Evolutionary conservation across 1,140 invertebrate species (phyloP).

Genomic region (Drosophila micromelanica): DNA sequence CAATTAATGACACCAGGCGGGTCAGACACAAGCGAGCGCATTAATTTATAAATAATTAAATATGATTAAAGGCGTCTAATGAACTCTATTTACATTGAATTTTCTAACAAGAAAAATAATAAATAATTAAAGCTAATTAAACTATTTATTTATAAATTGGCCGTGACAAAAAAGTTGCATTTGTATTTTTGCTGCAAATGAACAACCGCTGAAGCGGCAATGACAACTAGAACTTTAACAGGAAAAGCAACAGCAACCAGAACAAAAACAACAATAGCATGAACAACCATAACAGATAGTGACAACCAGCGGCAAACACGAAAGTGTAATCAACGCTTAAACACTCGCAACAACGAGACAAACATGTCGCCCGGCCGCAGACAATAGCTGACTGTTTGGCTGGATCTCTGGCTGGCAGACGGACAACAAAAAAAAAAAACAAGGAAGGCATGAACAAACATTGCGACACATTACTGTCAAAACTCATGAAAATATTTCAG

Average conservation of each 20-base stretch:
- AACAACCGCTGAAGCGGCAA: slow-evolving; percentile 25
- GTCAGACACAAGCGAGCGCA: slow-evolving; percentile 13
- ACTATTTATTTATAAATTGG: too few species aligned
- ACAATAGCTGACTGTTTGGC: slow-evolving; percentile 35
- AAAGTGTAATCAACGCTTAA: slow-evolving; percentile 82
- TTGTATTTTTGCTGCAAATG: slow-evolving; percentile 1
- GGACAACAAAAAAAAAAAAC: slow-evolving; percentile 58
- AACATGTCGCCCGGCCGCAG: slow-evolving; percentile 53
- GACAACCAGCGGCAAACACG: slow-evolving; percentile 75
- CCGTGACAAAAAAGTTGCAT: not conserved
- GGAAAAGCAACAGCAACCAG: slow-evolving; percentile 30
- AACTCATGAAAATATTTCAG: slow-evolving; percentile 83
- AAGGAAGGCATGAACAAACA: slow-evolving; percentile 77
- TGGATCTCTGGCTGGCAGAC: slow-evolving; percentile 11
- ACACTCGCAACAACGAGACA: slow-evolving; percentile 72
- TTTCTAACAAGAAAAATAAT: too few species aligned
- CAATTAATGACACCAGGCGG: slow-evolving; percentile 28
- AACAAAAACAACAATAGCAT: slow-evolving; percentile 41
- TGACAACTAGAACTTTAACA: slow-evolving; percentile 18
- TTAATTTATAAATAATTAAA: slow-evolving; percentile 35
- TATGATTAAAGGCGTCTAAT: slow-evolving; percentile 28
- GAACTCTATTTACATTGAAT: too few species aligned
- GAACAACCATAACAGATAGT: slow-evolving; percentile 55
- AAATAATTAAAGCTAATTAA: too few species aligned
- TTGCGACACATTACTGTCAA: slow-evolving; percentile 83